Evolutionary conservation across 2,888 invertebrate species (phyloP), one percentile per base, ranked within the genome.

Genomic region (Eugnorisma glareosa): DNA sequence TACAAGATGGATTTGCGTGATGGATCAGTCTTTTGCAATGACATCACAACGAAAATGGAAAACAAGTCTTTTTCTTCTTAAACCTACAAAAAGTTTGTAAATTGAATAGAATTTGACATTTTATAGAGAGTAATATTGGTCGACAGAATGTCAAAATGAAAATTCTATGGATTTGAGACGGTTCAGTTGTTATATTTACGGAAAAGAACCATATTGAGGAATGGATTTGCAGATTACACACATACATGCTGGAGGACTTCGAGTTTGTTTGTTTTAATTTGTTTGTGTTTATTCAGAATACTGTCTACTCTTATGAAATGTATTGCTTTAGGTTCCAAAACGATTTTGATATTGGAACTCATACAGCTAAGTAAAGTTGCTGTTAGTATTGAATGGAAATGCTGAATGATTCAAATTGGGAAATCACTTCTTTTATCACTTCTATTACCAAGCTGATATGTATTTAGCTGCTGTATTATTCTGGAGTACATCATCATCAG

Each of bases 211-310:
- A 35, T 59, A 28, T 45, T 59, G 63, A 64, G 43, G 37, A 59
- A 48, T 31, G 45, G 67, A 61, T 57, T 76, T 48, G 48, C 69
- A 57, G 78, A 73, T 64, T 28, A 40, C 70, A 67, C 48, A 73
- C 57, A 21, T n/a, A 43, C 11, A 67, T 40, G 57, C 67, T 45
- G 73, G 72, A 75, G 66, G 61, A 51, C 48, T 74, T 73, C 61
- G 28, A 81, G n/a, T 69, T 81, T 28, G 66, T 73, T 79, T 75
- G 64, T 81, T 83, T 84, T 83, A 77, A 80, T 83, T 84, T 69
- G 61, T 86, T 79, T 81, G 69, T 83, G 75, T 87, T 77, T 79
- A 85, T 81, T 77, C 76, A 75, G 77, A 77, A 77, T 73, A 74
- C 73, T 81, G 66, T 66, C 71, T 85, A 75, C 67, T 68, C 57